These are phyloP conservation scores for Mus minutoides DNA, from an alignment of 2,797 vertebrate genomes.

Conservation along the genomic window DNA sequence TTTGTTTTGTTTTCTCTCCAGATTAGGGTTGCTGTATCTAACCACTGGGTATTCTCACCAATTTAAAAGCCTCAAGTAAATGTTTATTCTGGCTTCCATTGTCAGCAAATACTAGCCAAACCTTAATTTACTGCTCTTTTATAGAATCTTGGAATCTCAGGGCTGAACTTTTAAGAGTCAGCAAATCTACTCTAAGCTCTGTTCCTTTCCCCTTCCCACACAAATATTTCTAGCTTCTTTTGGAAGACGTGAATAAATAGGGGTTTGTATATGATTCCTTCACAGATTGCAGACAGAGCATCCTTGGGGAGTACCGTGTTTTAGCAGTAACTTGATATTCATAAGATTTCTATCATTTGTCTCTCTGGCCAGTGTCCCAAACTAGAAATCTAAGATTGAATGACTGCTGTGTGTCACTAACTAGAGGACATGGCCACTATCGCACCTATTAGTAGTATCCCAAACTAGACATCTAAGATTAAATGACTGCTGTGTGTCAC, in stretches of 20 bases:
- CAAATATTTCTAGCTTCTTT: slow-evolving; percentile 47
- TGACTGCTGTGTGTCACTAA: not conserved
- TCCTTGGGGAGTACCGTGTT: slow-evolving; percentile 64
- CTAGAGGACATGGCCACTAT: slow-evolving; percentile 12
- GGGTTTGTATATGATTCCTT: slow-evolving; percentile 46
- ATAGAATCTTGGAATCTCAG: slow-evolving; percentile 72
- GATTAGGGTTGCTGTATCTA: slow-evolving; percentile 74
- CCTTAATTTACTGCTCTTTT: slow-evolving; percentile 72
- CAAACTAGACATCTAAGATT: too few relatives aligned
- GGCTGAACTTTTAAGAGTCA: slow-evolving; percentile 59
- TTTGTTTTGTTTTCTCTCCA: slow-evolving; percentile 51
- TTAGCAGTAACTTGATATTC: slow-evolving; percentile 67
- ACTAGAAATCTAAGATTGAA: slow-evolving; percentile 67
- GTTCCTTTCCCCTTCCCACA: not conserved
- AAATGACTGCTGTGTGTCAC: too few relatives aligned
- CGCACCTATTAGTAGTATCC: not conserved
- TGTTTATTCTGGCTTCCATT: slow-evolving; percentile 76
- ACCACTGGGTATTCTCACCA: slow-evolving; percentile 70
- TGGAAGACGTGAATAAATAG: slow-evolving; percentile 54
- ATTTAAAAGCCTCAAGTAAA: slow-evolving; percentile 76
- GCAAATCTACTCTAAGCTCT: slow-evolving; percentile 32
- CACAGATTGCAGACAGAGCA: slow-evolving; percentile 62
- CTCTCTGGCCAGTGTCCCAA: slow-evolving; percentile 3
- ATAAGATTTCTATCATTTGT: slow-evolving; percentile 70
- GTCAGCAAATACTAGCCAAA: slow-evolving; percentile 67